Conservation (phyloP, 64 coral and sea anemone species). For the Catalaphyllia jardinei region DNA sequence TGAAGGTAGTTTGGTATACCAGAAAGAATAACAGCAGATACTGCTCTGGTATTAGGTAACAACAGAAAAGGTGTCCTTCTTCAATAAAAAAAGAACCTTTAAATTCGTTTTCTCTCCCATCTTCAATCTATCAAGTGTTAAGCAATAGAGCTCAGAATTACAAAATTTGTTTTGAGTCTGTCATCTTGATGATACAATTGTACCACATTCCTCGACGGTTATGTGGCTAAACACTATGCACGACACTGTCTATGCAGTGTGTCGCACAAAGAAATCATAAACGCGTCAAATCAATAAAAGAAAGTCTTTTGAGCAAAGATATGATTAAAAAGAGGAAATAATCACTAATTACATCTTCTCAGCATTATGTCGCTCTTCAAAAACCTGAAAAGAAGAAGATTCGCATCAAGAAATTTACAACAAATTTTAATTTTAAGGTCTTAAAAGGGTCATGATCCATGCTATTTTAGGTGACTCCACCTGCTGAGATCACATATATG, state of each 20-base stretch:
- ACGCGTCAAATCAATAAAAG: background rate
- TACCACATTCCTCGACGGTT: background rate
- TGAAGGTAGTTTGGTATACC: background rate
- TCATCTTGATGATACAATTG: background rate
- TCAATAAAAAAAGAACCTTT: background rate
- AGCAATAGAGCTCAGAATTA: background rate
- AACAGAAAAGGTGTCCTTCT: background rate
- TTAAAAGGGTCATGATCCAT: no score
- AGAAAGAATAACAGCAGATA: no score
- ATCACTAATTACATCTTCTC: constrained; percentile 9
- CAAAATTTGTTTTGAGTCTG: background rate
- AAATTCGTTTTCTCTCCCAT: background rate
- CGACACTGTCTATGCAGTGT: background rate
- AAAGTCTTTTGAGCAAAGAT: background rate
- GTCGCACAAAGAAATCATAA: constrained; percentile 1
- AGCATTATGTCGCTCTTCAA: constrained; percentile 28
- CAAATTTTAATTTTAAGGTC: background rate
- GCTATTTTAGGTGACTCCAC: no score
- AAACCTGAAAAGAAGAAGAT: constrained; percentile 57
- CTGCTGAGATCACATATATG: no score
- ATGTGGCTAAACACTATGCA: background rate
- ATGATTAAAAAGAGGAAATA: background rate
- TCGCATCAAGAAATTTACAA: background rate
- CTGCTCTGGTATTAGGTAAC: background rate
- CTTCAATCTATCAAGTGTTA: background rate